Evolutionary conservation across 2,888 invertebrate genomes (phyloP).

Genomic region (Trypoxylon attenuatum): DNA sequence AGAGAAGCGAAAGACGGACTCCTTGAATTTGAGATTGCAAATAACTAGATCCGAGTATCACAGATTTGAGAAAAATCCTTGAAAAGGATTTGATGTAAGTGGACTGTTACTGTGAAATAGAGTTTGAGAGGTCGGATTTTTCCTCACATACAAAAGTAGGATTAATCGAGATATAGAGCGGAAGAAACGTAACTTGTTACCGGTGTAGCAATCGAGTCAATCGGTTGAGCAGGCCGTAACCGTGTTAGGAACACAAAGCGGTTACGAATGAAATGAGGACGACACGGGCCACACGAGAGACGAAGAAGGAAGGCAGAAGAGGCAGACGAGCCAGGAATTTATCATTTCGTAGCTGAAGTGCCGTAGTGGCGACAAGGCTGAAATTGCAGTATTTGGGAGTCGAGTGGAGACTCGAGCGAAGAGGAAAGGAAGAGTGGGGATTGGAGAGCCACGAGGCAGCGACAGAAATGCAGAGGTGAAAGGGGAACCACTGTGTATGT

Average conservation of each 20-base stretch:
- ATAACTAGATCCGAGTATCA: too few species aligned
- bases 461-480: slow-evolving; percentile 35
- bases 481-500: slow-evolving; percentile 24
- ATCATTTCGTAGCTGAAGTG: slow-evolving; percentile 67
- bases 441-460: slow-evolving; percentile 46
- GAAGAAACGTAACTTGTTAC: slow-evolving; percentile 40
- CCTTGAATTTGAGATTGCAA: too few species aligned
- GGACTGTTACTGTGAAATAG: too few species aligned
- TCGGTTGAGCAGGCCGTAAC: slow-evolving; percentile 43
- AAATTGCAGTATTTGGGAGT: slow-evolving; percentile 70
- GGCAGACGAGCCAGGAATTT: slow-evolving; percentile 63
- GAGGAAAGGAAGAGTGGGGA: slow-evolving; percentile 53
- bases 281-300: neutral
- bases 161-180: slow-evolving; percentile 33
- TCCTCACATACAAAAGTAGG: too few species aligned
- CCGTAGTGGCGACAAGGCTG: slow-evolving; percentile 65
- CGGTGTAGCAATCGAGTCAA: slow-evolving; percentile 38
- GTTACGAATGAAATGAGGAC: slow-evolving; percentile 26
- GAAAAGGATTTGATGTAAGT: neutral
- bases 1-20: too few species aligned
- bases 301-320: neutral
- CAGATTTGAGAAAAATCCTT: too few species aligned
- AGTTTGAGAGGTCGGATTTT: too few species aligned
- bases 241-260: slow-evolving; percentile 38
- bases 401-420: slow-evolving; percentile 58